These are phyloP conservation scores for Plodia interpunctella DNA, from an alignment of 1,140 invertebrate genomes.

Conservation along the genomic window DNA sequence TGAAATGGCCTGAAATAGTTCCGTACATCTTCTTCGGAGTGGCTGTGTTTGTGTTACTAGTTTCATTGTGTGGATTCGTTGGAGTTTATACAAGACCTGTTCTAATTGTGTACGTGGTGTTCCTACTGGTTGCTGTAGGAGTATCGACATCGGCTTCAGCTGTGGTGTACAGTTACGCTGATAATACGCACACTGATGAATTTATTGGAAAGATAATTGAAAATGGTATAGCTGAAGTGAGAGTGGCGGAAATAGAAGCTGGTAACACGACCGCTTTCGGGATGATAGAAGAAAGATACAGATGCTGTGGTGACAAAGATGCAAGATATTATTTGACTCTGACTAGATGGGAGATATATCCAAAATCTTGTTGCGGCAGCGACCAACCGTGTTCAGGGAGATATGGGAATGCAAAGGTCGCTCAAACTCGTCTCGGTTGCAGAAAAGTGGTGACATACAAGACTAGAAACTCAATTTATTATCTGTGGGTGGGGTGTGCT, in stretches of 20 bases:
- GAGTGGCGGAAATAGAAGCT: neutral
- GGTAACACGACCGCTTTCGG: slow-evolving; percentile 11
- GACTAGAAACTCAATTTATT: slow-evolving; percentile 11
- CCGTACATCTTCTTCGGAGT: slow-evolving; percentile 16
- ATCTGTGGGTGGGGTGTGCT: slow-evolving; percentile 2
- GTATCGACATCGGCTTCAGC: slow-evolving; percentile 5
- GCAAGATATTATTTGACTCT: neutral
- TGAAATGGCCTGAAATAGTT: slow-evolving; percentile 21
- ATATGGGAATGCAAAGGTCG: neutral
- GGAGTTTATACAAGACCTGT: slow-evolving; percentile 7
- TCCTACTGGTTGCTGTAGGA: slow-evolving; percentile 8
- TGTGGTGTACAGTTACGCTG: slow-evolving; percentile 2
- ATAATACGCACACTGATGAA: slow-evolving; percentile 11
- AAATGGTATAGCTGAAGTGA: slow-evolving; percentile 13
- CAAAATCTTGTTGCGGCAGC: slow-evolving; percentile 17
- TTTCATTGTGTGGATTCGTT: slow-evolving; percentile 18
- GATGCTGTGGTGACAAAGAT: slow-evolving; percentile 18
- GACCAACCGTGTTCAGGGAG: neutral
- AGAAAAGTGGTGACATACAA: neutral
- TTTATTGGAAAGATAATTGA: slow-evolving; percentile 13
- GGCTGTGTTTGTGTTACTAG: slow-evolving; percentile 11
- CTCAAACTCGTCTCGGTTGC: slow-evolving; percentile 1
- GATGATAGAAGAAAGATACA: slow-evolving; percentile 14
- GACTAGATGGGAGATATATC: slow-evolving; percentile 1
- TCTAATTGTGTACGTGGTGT: slow-evolving; percentile 13